phyloP scores from a whole-genome alignment of 2,888 invertebrate species.

The Tanytarsus gracilentus region DNA sequence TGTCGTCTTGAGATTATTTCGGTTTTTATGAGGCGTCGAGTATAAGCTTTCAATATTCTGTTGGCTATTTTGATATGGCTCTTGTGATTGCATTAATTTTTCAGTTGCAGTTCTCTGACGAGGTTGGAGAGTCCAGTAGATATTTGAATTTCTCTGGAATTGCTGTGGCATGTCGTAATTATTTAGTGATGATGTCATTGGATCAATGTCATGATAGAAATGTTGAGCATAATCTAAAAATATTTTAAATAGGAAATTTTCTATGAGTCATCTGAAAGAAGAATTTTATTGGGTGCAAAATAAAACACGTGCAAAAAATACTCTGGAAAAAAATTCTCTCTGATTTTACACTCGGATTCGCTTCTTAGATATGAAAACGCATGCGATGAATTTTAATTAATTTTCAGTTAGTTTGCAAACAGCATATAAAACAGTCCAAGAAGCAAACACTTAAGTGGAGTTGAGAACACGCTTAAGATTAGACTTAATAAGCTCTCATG shows the following conservation, averaged over 20 bases:
- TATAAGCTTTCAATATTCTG: constrained; percentile 38
- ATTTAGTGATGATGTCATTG: constrained; percentile 16
- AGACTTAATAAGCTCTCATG: too few relatives aligned
- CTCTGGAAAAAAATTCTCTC: too few relatives aligned
- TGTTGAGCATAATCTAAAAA: constrained; percentile 56
- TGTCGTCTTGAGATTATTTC: constrained; percentile 31
- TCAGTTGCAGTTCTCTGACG: constrained; percentile 31
- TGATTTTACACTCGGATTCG: too few relatives aligned
- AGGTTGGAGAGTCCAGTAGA: constrained; percentile 52
- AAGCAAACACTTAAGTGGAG: too few relatives aligned
- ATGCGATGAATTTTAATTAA: too few relatives aligned
- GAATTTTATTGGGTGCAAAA: too few relatives aligned
- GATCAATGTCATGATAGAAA: constrained; percentile 51
- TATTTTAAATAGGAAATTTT: too few relatives aligned
- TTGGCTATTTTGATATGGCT: constrained; percentile 32
- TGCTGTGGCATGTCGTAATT: constrained; percentile 32
- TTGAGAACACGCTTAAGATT: too few relatives aligned
- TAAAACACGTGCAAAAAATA: too few relatives aligned
- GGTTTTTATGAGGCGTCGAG: constrained; percentile 37
- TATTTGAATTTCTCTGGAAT: constrained; percentile 44
- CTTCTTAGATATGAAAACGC: too few relatives aligned
- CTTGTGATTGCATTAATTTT: constrained; percentile 27
- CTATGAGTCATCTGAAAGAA: constrained; percentile 35
- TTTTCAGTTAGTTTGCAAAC: too few relatives aligned
- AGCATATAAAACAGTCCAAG: too few relatives aligned